Percentiles rank a stretch among this genome's conserved stretches.
These are phyloP conservation scores for Actinopyga echinites DNA, from an alignment of 53 echinoderm and acorn worm genomes.

Conservation along the genomic window DNA sequence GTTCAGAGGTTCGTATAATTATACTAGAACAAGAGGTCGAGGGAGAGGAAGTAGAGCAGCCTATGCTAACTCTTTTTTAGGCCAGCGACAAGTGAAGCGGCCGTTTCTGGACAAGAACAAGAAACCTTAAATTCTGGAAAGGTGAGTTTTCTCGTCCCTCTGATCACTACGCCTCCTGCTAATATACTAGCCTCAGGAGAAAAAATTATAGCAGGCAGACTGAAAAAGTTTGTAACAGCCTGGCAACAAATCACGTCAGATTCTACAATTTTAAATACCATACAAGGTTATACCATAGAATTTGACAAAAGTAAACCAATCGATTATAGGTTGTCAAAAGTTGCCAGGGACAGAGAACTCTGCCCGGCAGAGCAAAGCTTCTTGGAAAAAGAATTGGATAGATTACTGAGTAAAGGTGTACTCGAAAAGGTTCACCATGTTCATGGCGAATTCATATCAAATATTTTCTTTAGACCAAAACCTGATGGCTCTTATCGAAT, in stretches of 20 bases:
- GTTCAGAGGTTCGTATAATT: not conserved
- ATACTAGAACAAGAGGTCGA: conserved; percentile 9
- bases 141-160: conserved; percentile 8
- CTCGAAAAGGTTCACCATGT: conserved; percentile 21
- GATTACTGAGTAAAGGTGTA: conserved; percentile 19
- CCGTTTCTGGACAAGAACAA: not conserved
- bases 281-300: conserved; percentile 43
- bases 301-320: conserved; percentile 28
- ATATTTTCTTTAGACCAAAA: conserved; percentile 43
- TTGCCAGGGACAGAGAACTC: not conserved
- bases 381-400: not conserved
- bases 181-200: not conserved
- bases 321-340: not conserved
- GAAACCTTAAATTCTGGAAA: not conserved
- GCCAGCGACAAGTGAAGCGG: conserved; percentile 37
- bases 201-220: conserved; percentile 20
- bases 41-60: not conserved
- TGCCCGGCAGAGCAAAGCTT: not conserved
- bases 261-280: conserved; percentile 25
- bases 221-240: not conserved
- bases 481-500: conserved; percentile 45
- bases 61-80: conserved; percentile 47
- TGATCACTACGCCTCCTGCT: not conserved
- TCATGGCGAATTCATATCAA: conserved; percentile 43
- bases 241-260: conserved; percentile 51